These are phyloP conservation scores for Drosophila anceps DNA, from an alignment of 2,888 invertebrate genomes.

Conservation along the genomic window DNA sequence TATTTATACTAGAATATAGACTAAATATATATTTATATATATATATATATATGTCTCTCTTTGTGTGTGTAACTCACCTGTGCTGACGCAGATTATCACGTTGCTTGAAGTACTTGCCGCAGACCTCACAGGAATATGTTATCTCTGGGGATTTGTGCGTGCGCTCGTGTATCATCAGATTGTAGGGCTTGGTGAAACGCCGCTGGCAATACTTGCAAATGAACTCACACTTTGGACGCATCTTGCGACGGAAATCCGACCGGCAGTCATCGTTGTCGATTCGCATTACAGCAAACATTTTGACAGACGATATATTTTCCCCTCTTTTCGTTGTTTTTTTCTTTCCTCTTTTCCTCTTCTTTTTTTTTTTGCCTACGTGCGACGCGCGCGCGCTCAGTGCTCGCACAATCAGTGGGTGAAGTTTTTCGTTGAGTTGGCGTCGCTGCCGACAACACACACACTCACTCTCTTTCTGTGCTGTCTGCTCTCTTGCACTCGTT, in stretches of 20 bases:
- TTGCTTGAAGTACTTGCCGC: conserved; percentile 98
- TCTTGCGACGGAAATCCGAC: conserved; percentile 94
- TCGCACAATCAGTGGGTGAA: conserved; percentile 58
- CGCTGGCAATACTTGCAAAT: conserved; percentile 99
- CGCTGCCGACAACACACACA: conserved; percentile 13
- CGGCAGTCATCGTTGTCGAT: conserved; percentile 94
- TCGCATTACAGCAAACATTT: conserved; percentile 96
- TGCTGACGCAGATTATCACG: conserved; percentile 98
- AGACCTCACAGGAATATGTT: conserved; percentile 98
- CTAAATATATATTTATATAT: background rate
- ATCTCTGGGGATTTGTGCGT: conserved; percentile 98
- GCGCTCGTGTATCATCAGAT: conserved; percentile 98
- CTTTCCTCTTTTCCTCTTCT: background rate
- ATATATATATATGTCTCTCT: conserved; percentile 5
- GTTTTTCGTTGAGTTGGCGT: conserved; percentile 28
- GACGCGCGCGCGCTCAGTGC: conserved; percentile 49
- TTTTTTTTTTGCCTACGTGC: conserved; percentile 41
- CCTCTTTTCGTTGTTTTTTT: conserved; percentile 28
- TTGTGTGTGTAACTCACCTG: conserved; percentile 88
- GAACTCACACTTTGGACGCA: conserved; percentile 98
- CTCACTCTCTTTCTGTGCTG: conserved; percentile 1
- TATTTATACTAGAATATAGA: conserved; percentile 5
- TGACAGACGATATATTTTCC: conserved; percentile 84
- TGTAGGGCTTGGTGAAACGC: conserved; percentile 99
- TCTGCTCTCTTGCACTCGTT: conserved; percentile 15